Conservation (phyloP, 2,113 vertebrate genomes). For the Lasiurus borealis region DNA sequence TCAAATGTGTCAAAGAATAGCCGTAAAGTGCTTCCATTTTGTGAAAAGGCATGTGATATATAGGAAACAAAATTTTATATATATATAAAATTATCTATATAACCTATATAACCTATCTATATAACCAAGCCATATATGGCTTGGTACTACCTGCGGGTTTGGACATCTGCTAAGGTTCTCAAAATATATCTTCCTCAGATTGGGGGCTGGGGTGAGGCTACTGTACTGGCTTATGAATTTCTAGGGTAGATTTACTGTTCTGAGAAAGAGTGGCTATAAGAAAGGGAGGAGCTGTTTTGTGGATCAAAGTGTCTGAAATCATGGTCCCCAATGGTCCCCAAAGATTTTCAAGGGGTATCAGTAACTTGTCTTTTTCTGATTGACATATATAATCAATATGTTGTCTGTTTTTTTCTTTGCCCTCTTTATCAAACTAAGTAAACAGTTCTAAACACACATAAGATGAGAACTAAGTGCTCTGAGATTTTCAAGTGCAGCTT, state of each 20-base stretch:
- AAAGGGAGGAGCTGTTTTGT: neutral
- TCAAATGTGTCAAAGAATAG: neutral
- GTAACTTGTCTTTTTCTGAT: neutral
- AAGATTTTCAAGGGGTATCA: neutral
- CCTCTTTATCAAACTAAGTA: neutral
- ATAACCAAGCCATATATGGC: too few relatives aligned
- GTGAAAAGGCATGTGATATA: neutral
- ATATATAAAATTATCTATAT: too few relatives aligned
- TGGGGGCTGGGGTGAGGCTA: fast-evolving
- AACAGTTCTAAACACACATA: neutral
- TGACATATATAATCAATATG: neutral
- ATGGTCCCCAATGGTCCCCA: neutral
- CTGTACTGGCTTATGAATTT: neutral
- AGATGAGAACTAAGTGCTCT: neutral
- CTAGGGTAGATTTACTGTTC: neutral
- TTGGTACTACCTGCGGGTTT: neutral
- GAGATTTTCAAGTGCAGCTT: neutral
- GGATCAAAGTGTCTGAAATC: neutral
- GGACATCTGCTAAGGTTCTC: neutral
- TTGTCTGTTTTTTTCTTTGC: neutral
- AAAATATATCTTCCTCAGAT: too few relatives aligned
- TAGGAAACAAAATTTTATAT: neutral
- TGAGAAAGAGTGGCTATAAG: neutral
- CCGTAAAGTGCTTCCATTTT: neutral
- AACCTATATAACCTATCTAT: too few relatives aligned